A percentile compares a stretch with the other conserved stretches of the same genome.
Conservation (phyloP, 2,888 invertebrate species). For the Catotricha subobsoleta region DNA sequence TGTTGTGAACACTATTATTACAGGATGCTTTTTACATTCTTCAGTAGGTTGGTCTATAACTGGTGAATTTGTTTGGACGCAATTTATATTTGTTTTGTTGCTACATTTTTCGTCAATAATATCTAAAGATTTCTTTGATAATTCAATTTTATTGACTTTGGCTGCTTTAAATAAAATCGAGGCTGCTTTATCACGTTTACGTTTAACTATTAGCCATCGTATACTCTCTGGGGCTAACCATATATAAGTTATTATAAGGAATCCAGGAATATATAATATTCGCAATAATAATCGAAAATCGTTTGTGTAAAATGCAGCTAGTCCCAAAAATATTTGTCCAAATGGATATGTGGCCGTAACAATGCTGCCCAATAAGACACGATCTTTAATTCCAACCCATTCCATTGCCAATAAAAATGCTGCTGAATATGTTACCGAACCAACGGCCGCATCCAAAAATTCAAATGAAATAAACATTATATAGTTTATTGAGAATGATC, state of each 20-base stretch:
- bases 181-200: constrained; percentile 17
- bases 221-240: constrained; percentile 45
- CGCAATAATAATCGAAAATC: constrained; percentile 45
- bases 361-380: constrained; percentile 46
- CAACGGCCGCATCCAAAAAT: constrained; percentile 43
- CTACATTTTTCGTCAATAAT: not conserved
- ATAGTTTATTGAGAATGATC: constrained; percentile 45
- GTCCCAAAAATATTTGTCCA: constrained; percentile 42
- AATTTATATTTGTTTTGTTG: too few relatives aligned
- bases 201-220: constrained; percentile 49
- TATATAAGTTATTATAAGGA: constrained; percentile 42
- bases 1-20: not conserved
- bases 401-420: constrained; percentile 56
- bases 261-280: constrained; percentile 40
- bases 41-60: not conserved
- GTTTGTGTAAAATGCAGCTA: constrained; percentile 40
- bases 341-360: constrained; percentile 44
- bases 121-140: constrained; percentile 1
- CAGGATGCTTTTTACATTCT: not conserved
- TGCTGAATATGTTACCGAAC: constrained; percentile 47
- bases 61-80: too few relatives aligned
- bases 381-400: constrained; percentile 46
- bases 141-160: not conserved
- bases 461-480: constrained; percentile 44
- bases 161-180: not conserved